Conservation (phyloP, 1,140 invertebrate genomes). For the Drosophila truncata region DNA sequence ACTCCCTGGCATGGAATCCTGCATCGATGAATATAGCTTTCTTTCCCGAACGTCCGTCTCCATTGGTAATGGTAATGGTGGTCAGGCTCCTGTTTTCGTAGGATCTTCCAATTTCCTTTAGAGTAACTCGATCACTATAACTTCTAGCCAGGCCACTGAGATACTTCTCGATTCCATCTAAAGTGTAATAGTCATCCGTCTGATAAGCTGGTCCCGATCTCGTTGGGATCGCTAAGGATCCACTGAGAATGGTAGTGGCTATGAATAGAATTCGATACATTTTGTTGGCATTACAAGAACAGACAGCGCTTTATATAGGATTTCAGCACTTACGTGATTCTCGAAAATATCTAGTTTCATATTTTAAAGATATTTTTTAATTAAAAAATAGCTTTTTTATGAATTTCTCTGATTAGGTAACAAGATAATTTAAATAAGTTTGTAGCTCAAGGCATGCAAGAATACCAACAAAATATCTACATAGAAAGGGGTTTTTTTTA, state of each 20-base stretch:
- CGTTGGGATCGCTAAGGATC: background rate
- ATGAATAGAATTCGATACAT: background rate
- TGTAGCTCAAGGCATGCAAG: background rate
- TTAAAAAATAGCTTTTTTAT: background rate
- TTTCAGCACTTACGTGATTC: background rate
- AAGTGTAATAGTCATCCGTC: slow-evolving; percentile 48
- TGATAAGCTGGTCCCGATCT: background rate
- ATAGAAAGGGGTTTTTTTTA: background rate
- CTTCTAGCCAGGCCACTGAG: slow-evolving; percentile 82
- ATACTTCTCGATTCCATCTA: slow-evolving; percentile 85
- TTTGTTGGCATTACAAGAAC: background rate
- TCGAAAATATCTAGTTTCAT: background rate
- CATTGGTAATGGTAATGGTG: slow-evolving; percentile 86
- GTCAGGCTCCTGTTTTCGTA: slow-evolving; percentile 86
- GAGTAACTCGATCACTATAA: slow-evolving; percentile 81
- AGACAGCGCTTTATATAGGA: background rate
- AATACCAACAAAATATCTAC: background rate
- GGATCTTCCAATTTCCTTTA: slow-evolving; percentile 72
- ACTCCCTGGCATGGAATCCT: slow-evolving; percentile 88
- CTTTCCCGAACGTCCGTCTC: slow-evolving; percentile 80
- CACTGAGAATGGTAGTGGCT: background rate
- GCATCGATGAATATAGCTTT: slow-evolving; percentile 86
- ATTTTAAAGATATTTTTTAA: background rate
- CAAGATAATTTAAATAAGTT: background rate
- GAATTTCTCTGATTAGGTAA: background rate